These are phyloP conservation scores for Synergus japonicus DNA, from an alignment of 2,888 invertebrate genomes.

Conservation along the genomic window DNA sequence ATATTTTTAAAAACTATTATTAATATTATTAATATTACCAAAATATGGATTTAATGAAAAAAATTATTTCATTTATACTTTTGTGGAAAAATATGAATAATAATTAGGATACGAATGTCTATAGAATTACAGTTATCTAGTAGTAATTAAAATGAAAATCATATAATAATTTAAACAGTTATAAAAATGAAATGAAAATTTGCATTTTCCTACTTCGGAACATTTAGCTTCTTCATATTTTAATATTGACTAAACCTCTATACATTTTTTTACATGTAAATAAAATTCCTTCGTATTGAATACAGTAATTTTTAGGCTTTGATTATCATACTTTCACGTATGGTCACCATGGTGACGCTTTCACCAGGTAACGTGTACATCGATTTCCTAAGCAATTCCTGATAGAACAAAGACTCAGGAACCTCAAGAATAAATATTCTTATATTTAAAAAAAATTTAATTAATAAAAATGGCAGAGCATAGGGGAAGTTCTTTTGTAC, in stretches of 20 bases:
- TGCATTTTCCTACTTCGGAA: neutral
- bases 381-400: constrained; percentile 49
- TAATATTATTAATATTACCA: no score
- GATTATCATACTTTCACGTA: constrained; percentile 11
- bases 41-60: no score
- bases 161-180: no score
- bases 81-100: no score
- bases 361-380: constrained; percentile 52
- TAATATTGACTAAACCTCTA: neutral
- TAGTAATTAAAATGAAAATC: no score
- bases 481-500: constrained; percentile 82
- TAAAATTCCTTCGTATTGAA: neutral
- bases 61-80: no score
- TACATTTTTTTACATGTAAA: neutral
- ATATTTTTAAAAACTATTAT: no score
- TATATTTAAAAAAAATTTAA: neutral
- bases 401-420: neutral
- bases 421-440: neutral
- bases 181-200: neutral
- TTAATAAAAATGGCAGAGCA: constrained; percentile 78
- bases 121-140: no score
- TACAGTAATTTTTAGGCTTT: neutral
- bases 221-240: neutral
- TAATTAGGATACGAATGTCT: no score
- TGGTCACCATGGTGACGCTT: constrained; percentile 60